Evolutionary conservation across 1,140 invertebrate genomes (phyloP), one percentile per base, ranked within the genome.

Genomic region (Eubasilissa regina): DNA sequence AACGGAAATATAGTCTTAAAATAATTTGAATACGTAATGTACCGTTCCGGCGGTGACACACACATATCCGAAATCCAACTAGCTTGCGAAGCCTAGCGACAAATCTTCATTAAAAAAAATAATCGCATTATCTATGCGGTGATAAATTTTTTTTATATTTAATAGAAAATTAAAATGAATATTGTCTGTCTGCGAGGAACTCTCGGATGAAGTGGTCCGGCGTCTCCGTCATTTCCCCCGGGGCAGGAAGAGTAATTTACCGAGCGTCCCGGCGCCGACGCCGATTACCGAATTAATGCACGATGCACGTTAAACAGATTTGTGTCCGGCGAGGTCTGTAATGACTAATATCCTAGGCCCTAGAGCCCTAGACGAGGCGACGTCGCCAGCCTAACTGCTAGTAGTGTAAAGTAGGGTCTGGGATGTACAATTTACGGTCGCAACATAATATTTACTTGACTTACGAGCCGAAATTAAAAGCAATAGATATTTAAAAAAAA

Each of bases 161-260:
- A n/a, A n/a, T n/a, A n/a, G n/a, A n/a, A n/a, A n/a, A n/a, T n/a
- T n/a, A n/a, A n/a, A 35, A 35, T 1, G 25, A 35, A 35, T 35
- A 6, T 35, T 35, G 25, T 35, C 25, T 35, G 25, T 35, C 25
- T 35, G 25, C 25, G 6, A 6, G 25, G 25, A 1, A 35, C 25
- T 35, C 25, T 35, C 25, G 25, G 25, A 35, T 35, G 25, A 35
- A 1, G 25, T 3, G 62, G 25, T 12, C 13, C 58, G 64, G n/a
- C 66, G 66, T 70, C 66, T 48, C 66, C 15, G 66, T 48, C 66
- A 70, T 70, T 70, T 70, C 66, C 66, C 66, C 15, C 66, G 19
- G 66, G 66, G 66, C 66, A 44, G 66, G 66, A 70, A 70, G 66
- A 51, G 66, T 70, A 48, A 70, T 70, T 70, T 70, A 15, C 66